A percentile compares a stretch with the other conserved stretches of the same genome.
These are phyloP conservation scores for Phylloscopus trochilus DNA, from an alignment of 2,113 vertebrate species.

Conservation along the genomic window DNA sequence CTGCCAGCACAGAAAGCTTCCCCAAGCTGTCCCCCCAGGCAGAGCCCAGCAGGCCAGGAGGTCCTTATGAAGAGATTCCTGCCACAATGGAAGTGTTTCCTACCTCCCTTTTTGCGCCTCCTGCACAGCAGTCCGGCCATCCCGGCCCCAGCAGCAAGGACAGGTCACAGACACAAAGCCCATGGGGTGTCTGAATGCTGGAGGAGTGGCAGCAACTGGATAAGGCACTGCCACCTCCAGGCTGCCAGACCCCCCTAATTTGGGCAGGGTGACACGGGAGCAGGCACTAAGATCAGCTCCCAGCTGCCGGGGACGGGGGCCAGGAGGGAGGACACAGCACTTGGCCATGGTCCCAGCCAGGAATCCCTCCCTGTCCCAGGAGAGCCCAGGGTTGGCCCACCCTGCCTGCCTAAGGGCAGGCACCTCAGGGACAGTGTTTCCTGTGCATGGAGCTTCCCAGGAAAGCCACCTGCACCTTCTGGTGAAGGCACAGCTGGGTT, in stretches of 20 bases:
- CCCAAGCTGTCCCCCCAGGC: not conserved
- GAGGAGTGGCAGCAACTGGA: slow-evolving; percentile 6
- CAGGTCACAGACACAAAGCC: not conserved
- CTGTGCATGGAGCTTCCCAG: not conserved
- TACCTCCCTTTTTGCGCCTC: slow-evolving; percentile 85
- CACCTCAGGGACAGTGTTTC: not conserved
- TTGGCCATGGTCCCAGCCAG: not conserved
- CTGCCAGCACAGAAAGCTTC: not conserved
- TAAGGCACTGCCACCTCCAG: slow-evolving; percentile 53
- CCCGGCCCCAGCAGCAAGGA: not conserved
- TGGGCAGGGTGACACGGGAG: slow-evolving; percentile 68
- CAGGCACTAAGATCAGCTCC: not conserved
- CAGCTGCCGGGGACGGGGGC: not conserved
- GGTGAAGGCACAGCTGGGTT: not conserved
- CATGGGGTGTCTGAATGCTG: not conserved
- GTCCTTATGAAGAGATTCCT: not conserved
- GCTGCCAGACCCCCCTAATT: slow-evolving; percentile 73
- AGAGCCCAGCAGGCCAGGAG: not conserved
- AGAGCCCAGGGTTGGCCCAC: not conserved
- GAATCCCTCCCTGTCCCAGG: not conserved
- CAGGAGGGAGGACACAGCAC: not conserved
- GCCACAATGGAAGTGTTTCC: not conserved
- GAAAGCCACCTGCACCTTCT: not conserved
- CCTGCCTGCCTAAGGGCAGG: not conserved
- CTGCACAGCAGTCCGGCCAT: slow-evolving; percentile 87